Base-by-base conservation (phyloP, 2,888 invertebrate genomes). In the Drosophila neotestacea region DNA sequence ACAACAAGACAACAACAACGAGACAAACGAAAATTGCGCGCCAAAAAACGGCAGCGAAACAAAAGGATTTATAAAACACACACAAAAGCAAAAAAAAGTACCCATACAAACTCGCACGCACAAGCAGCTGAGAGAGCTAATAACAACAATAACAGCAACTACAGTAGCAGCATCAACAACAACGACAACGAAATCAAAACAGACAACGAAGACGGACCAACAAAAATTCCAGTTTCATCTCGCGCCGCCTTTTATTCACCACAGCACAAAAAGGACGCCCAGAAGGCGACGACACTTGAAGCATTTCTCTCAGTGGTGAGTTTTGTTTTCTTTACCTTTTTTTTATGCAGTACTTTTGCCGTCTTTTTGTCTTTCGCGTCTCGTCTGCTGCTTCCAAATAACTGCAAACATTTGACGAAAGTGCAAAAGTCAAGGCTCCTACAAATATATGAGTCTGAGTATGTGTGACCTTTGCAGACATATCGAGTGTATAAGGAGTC, bases 341-440 rank as follows among this genome's bases (percentile, higher is more conserved):
- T 62, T 44, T 39, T 44, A 46, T 52, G 72, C 63, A 64, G 28
- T 59, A 27, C 9, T 59, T 58, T 55, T 68, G 62, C 42, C 58
- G 46, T 32, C n/a, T 64, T 56, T 52, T 46, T 48, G 59, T 28
- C 46, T 48, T 46, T 52, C 34, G 44, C 13, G 28, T 52, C 38
- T 34, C 44, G 44, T 52, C 42, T 38, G 36, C 9, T 47, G 16
- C 38, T 56, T 61, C 27, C 46, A 58, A 56, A 58, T 22, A n/a
- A 42, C 34, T 46, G 66, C 62, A 72, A 84, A 75, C 72, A 73
- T 88, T 84, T 74, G 62, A 56, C 36, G 64, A 77, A 81, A 87
- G 89, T 86, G 88, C 82, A 86, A 86, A 86, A 86, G 89, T 86
- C 85, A 86, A 89, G 85, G 85, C 82, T 88, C 74, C 73, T 63